phyloP scores from a whole-genome alignment of 2,113 vertebrate genomes.

The Puntigrus tetrazona region DNA sequence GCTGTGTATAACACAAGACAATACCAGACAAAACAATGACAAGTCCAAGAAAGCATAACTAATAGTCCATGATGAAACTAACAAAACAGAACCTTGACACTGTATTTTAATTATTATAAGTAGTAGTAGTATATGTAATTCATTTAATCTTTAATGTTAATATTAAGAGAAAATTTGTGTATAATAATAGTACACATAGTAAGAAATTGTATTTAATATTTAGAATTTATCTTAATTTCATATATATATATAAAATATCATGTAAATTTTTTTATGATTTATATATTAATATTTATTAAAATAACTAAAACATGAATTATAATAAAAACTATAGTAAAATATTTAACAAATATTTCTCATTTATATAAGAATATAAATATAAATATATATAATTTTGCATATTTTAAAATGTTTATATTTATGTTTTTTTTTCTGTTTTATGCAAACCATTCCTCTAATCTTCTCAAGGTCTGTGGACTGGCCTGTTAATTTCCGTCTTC shows the following conservation, averaged over 20 bases:
- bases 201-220: not conserved
- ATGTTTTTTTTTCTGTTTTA: not conserved
- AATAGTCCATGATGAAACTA: too few species aligned
- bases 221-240: not conserved
- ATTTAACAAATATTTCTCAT: not conserved
- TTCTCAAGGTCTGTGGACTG: slow-evolving; percentile 83
- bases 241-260: not conserved
- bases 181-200: not conserved
- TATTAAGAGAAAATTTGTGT: not conserved
- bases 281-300: too few species aligned
- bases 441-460: slow-evolving; percentile 2
- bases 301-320: not conserved
- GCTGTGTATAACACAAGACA: too few species aligned
- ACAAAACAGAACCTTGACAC: too few species aligned
- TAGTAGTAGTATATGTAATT: not conserved
- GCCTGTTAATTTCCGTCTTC: slow-evolving; percentile 73
- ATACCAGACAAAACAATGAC: too few species aligned
- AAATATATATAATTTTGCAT: not conserved
- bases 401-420: not conserved
- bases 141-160: not conserved
- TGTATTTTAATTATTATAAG: too few species aligned
- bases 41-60: too few species aligned
- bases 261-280: too few species aligned
- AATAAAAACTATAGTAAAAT: not conserved
- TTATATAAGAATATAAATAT: not conserved